Conservation (phyloP, 1,140 invertebrate species). For the Augochlora pura region DNA sequence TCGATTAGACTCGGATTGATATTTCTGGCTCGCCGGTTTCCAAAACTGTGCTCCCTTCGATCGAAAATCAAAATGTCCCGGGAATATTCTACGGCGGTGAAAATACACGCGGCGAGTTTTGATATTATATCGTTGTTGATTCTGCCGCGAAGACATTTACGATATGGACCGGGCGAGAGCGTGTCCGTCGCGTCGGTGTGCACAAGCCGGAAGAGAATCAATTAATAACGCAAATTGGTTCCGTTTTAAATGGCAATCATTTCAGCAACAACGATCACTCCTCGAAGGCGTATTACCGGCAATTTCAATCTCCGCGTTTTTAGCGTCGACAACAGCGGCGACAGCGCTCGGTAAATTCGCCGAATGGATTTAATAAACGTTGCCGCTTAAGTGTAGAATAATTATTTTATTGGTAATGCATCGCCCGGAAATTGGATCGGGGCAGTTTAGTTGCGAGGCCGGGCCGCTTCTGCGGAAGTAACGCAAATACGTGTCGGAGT, state of each 20-base stretch:
- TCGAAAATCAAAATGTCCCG: background rate
- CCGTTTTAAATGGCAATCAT: background rate
- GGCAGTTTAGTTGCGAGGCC: no score
- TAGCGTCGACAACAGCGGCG: background rate
- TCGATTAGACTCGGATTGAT: background rate
- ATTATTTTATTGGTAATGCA: background rate
- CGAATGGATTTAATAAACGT: background rate
- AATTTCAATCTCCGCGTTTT: slow-evolving; percentile 21
- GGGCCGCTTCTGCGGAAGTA: background rate
- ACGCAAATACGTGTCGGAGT: no score
- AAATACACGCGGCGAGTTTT: no score
- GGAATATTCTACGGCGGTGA: no score
- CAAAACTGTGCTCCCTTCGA: background rate
- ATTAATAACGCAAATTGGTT: slow-evolving; percentile 36
- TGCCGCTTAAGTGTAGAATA: background rate
- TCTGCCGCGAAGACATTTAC: no score
- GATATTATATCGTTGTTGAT: background rate
- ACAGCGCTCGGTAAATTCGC: background rate
- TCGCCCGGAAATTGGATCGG: background rate
- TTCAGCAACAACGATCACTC: background rate
- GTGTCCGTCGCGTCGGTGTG: background rate
- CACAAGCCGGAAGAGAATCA: background rate
- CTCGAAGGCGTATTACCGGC: background rate
- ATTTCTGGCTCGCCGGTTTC: background rate
- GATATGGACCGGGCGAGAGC: background rate